These are phyloP conservation scores for Drosophila neonasuta DNA, from an alignment of 2,888 invertebrate species.

Conservation along the genomic window DNA sequence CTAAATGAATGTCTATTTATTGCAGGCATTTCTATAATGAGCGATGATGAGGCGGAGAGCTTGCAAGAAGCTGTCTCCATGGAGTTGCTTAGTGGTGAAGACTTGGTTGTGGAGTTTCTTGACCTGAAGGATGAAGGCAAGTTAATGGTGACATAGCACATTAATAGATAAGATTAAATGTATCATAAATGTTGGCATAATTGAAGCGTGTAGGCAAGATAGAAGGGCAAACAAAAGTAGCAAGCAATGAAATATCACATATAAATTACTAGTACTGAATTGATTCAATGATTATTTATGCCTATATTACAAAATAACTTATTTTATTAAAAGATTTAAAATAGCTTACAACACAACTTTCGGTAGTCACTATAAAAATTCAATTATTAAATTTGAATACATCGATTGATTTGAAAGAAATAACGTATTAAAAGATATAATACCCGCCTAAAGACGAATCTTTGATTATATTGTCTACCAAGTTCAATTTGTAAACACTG, in stretches of 20 bases:
- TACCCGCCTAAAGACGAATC: neutral
- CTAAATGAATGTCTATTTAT: neutral
- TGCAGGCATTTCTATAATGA: conserved; percentile 71
- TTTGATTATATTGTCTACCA: conserved; percentile 1
- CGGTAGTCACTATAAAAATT: neutral
- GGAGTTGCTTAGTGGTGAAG: conserved; percentile 69
- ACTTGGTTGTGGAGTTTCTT: conserved; percentile 76
- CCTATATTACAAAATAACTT: no score
- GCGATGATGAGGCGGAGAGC: conserved; percentile 28
- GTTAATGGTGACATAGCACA: conserved; percentile 29
- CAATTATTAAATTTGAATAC: neutral
- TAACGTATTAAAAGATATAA: neutral
- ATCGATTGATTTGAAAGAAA: neutral
- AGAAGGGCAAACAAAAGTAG: neutral
- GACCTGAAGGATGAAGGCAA: conserved; percentile 78
- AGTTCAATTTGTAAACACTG: conserved; percentile 29
- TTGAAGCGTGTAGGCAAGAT: neutral
- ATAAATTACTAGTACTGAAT: neutral
- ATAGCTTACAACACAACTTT: neutral
- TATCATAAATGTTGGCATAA: neutral
- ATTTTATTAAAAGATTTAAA: no score
- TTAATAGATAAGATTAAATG: neutral
- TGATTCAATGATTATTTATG: no score
- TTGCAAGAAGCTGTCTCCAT: conserved; percentile 43
- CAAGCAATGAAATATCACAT: neutral